Conservation (phyloP, 1,140 invertebrate genomes). For the Scylla paramamosain region DNA sequence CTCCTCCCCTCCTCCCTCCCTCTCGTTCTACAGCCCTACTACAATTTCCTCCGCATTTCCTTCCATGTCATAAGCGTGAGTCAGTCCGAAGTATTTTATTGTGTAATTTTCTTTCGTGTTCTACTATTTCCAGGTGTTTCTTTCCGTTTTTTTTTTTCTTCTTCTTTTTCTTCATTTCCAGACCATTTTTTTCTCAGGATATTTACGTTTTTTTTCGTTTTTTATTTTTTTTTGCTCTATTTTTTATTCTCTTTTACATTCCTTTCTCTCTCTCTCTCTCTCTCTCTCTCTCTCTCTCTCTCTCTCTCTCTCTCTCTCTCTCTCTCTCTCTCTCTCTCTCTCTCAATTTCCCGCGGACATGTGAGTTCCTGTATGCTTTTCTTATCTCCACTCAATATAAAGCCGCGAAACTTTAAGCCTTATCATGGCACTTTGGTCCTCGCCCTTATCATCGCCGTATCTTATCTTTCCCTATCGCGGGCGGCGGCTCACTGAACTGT, state of each 20-base stretch:
- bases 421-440: too few species aligned
- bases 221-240: not conserved
- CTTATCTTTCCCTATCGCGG: too few species aligned
- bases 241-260: not conserved
- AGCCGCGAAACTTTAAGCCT: too few species aligned
- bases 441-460: too few species aligned
- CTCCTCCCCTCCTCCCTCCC: not conserved
- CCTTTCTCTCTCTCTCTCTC: slow-evolving; percentile 3
- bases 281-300: slow-evolving; percentile 5
- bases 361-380: too few species aligned
- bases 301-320: too few species aligned
- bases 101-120: not conserved
- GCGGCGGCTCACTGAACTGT: too few species aligned
- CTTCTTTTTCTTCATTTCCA: not conserved
- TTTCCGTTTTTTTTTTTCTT: not conserved
- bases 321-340: too few species aligned
- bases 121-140: not conserved
- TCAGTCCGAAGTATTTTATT: not conserved
- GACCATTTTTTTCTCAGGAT: too few species aligned
- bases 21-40: not conserved
- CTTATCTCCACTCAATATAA: too few species aligned
- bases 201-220: not conserved
- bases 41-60: not conserved
- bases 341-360: too few species aligned
- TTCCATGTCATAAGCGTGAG: not conserved